phyloP scores from a whole-genome alignment of 2,888 invertebrate species.

The Tanytarsus gracilentus region DNA sequence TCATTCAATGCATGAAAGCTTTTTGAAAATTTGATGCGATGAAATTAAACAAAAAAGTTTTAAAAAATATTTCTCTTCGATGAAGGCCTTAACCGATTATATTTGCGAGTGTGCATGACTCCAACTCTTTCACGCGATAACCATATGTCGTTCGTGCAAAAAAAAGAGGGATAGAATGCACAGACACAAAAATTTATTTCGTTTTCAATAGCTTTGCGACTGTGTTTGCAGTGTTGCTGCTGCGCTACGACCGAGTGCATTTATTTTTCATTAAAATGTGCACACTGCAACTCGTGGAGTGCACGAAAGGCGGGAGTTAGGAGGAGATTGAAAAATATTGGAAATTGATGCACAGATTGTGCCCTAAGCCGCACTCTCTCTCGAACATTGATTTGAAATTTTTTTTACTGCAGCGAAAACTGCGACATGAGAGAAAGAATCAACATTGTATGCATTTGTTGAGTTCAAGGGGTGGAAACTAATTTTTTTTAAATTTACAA shows the following conservation, averaged over 20 bases:
- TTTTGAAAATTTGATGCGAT: too few species aligned
- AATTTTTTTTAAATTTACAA: too few species aligned
- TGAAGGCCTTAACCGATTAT: too few species aligned
- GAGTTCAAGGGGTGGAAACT: not conserved
- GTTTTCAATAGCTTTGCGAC: constrained; percentile 13
- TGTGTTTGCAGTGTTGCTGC: constrained; percentile 5
- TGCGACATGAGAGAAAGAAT: too few species aligned
- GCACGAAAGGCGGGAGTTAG: not conserved
- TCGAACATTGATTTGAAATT: too few species aligned
- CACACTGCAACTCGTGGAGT: not conserved
- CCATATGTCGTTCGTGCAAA: too few species aligned
- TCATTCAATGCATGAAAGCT: too few species aligned
- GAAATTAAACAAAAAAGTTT: too few species aligned
- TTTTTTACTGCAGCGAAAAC: too few species aligned
- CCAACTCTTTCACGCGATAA: too few species aligned
- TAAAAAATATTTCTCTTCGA: too few species aligned
- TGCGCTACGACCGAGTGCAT: constrained; percentile 10
- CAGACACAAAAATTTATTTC: not conserved
- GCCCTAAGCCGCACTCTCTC: constrained; percentile 2
- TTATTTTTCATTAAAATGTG: constrained; percentile 27
- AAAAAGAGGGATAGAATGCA: not conserved
- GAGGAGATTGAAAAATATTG: constrained; percentile 6
- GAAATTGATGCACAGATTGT: constrained; percentile 25
- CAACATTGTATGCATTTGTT: not conserved
- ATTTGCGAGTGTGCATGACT: too few species aligned